Percentiles rank a stretch among this genome's conserved stretches.
Conservation (phyloP, 2,113 vertebrate genomes). For the Catharus minimus region DNA sequence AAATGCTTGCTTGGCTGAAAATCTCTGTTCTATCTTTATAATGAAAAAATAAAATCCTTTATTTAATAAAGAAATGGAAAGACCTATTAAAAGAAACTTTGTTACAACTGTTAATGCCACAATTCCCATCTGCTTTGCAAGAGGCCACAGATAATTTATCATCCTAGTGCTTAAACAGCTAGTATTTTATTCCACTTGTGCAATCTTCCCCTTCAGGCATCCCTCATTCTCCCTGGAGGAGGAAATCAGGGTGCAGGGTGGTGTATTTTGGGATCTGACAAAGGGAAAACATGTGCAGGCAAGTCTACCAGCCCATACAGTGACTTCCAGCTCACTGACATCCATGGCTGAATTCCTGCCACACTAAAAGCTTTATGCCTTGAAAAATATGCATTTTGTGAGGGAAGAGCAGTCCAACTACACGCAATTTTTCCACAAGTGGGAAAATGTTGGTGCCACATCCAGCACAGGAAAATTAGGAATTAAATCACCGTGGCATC, state of each 20-base stretch:
- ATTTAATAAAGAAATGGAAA: background rate
- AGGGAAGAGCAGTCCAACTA: background rate
- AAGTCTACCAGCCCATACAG: background rate
- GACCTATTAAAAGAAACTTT: background rate
- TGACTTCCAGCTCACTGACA: background rate
- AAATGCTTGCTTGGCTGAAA: background rate
- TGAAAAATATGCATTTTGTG: background rate
- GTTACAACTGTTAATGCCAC: background rate
- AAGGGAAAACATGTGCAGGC: background rate
- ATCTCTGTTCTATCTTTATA: background rate
- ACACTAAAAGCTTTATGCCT: background rate
- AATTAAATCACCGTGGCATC: background rate
- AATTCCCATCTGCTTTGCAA: background rate
- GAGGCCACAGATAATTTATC: background rate
- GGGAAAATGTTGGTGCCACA: background rate
- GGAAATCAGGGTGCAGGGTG: background rate
- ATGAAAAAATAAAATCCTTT: background rate
- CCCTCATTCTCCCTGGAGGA: background rate
- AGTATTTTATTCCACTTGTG: background rate
- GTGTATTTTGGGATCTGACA: constrained; percentile 2
- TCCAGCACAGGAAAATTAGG: background rate
- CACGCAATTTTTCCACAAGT: background rate
- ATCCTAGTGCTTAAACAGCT: background rate
- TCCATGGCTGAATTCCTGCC: background rate
- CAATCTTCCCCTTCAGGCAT: background rate